Evolutionary conservation across 2,888 invertebrate genomes (phyloP).

Genomic region (Lochmaea capreae): DNA sequence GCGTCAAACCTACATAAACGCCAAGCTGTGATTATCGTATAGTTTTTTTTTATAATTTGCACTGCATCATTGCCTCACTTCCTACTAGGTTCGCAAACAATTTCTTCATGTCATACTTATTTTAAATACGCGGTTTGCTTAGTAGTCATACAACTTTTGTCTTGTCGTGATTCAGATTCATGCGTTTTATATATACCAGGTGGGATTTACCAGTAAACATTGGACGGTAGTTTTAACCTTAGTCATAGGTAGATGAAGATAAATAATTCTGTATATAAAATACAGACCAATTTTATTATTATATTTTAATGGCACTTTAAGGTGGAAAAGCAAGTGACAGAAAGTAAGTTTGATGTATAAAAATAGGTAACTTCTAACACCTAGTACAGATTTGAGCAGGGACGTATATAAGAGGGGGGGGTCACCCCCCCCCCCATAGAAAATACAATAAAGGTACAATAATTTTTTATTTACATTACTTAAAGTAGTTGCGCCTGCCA

Average conservation of each 20-base stretch:
- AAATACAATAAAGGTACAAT: too few species aligned
- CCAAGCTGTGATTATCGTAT: conserved; percentile 45
- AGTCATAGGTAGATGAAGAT: not conserved
- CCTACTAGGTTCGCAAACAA: conserved; percentile 41
- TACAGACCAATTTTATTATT: too few species aligned
- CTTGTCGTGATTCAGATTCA: conserved; percentile 6
- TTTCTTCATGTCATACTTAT: conserved; percentile 44
- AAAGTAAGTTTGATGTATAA: too few species aligned
- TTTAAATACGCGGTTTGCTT: conserved; percentile 32
- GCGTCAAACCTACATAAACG: conserved; percentile 51
- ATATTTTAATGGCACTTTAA: too few species aligned
- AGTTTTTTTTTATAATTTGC: conserved; percentile 41
- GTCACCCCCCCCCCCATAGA: too few species aligned
- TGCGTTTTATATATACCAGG: conserved; percentile 14
- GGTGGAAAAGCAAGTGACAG: too few species aligned
- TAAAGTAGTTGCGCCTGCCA: too few species aligned
- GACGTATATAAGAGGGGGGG: too few species aligned
- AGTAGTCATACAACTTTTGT: conserved; percentile 22
- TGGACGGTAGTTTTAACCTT: not conserved
- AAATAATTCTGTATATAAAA: too few species aligned
- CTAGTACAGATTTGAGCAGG: too few species aligned
- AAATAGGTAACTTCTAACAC: too few species aligned
- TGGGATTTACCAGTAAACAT: not conserved
- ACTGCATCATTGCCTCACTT: conserved; percentile 44
- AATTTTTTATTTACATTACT: too few species aligned